A percentile compares a stretch with the other conserved stretches of the same genome.
Evolutionary conservation across 2,888 invertebrate species (phyloP).

Genomic region (Mantis religiosa): DNA sequence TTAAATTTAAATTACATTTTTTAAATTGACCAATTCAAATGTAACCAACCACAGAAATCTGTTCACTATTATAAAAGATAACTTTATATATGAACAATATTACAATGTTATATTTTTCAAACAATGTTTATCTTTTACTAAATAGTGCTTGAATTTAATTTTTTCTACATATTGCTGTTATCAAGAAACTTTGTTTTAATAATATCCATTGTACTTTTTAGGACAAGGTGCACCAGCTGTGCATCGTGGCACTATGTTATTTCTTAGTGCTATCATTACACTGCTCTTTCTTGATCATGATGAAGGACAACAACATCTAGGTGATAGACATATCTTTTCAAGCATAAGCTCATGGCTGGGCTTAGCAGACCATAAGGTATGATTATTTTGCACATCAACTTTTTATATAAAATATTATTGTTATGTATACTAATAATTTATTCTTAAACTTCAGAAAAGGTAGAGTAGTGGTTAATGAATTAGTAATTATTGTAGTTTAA

Average conservation of each 20-base stretch:
- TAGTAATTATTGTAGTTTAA: too few species aligned
- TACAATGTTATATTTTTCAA: too few species aligned
- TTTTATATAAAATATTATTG: neutral
- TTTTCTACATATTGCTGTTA: too few species aligned
- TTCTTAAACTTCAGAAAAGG: neutral
- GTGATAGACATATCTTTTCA: slow-evolving; percentile 5
- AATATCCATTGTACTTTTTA: neutral
- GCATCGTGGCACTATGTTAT: slow-evolving; percentile 45
- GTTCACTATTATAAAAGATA: too few species aligned
- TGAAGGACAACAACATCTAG: slow-evolving; percentile 35
- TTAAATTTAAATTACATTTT: too few species aligned
- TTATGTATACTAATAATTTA: neutral
- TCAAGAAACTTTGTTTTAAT: neutral
- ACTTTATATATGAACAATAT: too few species aligned
- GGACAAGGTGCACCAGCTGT: slow-evolving; percentile 44
- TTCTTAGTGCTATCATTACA: slow-evolving; percentile 46
- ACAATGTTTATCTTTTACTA: too few species aligned
- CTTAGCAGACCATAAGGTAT: slow-evolving; percentile 51
- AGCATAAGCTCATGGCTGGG: slow-evolving; percentile 48
- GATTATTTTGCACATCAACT: neutral
- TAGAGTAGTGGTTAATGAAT: neutral
- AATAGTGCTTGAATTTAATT: too few species aligned
- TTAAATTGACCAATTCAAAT: too few species aligned
- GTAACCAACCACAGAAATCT: too few species aligned
- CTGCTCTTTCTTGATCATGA: slow-evolving; percentile 52